Base-by-base conservation (phyloP, 2,888 invertebrate species). In the Hypomecis punctinalis region DNA sequence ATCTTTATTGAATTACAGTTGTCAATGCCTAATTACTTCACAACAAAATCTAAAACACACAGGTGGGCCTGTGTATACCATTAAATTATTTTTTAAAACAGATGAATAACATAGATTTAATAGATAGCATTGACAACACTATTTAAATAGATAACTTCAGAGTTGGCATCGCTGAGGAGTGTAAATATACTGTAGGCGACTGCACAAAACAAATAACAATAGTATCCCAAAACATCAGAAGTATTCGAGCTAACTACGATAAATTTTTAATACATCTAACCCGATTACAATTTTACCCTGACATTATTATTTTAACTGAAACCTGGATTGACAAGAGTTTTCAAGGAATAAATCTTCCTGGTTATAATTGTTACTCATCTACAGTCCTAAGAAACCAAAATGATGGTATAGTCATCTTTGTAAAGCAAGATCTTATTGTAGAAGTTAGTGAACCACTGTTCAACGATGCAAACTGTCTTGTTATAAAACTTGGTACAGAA, bases 211-310 rank as follows among this genome's bases (percentile, higher is more conserved):
- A 57, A 42, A 40, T 37, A n/a, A 48, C 45, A 10, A 13, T 55
- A 10, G 7, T 61, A 33, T 40, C 36, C 6, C 61, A 61, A 40
- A 61, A 61, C 36, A 61, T 61, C 33, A 49, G 61, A 33, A 61
- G 61, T 45, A 8, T 61, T 5, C 39, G 33, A 5, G 49, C 49
- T 49, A 59, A 59, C 23, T 45, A 47, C 5, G 61, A 61, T n/a
- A 10, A 13, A 0, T 43, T 63, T 6, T 5, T 47, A n/a, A 1
- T 63, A 39, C 47, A 53, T 9, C 13, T 63, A 6, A 36, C 52
- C 2, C 13, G 57, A 9, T 7, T 63, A 6, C 8, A 23, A 5
- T 63, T 63, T 35, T 23, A 40, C 1, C 63, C 63, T 9, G 63
- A 57, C 10, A 11, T 63, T 6, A 63, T 63, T 11, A 10, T 63